Percentiles rank a stretch among this genome's conserved stretches.
Evolutionary conservation across 2,888 invertebrate genomes (phyloP).

Genomic region (Thecophora atra): DNA sequence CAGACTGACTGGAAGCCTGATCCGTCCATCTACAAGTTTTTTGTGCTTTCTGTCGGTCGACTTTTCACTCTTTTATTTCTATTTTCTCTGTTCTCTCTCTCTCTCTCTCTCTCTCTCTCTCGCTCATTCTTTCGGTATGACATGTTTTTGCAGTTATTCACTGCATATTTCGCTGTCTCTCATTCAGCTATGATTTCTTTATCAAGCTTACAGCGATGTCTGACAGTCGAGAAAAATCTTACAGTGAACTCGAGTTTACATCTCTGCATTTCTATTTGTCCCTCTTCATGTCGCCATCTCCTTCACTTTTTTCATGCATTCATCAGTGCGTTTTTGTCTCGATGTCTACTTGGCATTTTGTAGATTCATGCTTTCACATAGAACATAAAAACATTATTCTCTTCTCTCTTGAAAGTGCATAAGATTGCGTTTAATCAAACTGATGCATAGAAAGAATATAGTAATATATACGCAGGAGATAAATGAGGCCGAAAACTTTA

Average conservation of each 20-base stretch:
- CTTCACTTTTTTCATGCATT: neutral
- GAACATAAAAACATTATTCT: slow-evolving; percentile 12
- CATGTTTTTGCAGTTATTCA: too few relatives aligned
- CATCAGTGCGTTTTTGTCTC: neutral
- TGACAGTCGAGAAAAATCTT: too few relatives aligned
- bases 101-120: neutral
- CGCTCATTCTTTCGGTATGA: too few relatives aligned
- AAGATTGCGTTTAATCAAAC: slow-evolving; percentile 13
- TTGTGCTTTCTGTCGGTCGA: too few relatives aligned
- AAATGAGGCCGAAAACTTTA: slow-evolving; percentile 16
- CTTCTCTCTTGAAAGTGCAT: slow-evolving; percentile 8
- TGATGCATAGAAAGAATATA: slow-evolving; percentile 26
- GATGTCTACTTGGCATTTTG: neutral
- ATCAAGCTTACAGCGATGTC: too few relatives aligned
- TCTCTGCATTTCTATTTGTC: neutral
- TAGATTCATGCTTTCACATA: neutral
- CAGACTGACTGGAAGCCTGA: too few relatives aligned
- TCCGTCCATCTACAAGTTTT: too few relatives aligned
- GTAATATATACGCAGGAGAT: slow-evolving; percentile 17
- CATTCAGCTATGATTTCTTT: neutral
- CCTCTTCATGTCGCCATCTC: neutral
- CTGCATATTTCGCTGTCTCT: neutral
- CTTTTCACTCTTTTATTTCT: too few relatives aligned
- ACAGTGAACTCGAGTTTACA: neutral
- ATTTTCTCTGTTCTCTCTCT: neutral